A percentile compares a stretch with the other conserved stretches of the same genome.
Conservation (phyloP, 2,888 invertebrate species). For the Drosophila merina region DNA sequence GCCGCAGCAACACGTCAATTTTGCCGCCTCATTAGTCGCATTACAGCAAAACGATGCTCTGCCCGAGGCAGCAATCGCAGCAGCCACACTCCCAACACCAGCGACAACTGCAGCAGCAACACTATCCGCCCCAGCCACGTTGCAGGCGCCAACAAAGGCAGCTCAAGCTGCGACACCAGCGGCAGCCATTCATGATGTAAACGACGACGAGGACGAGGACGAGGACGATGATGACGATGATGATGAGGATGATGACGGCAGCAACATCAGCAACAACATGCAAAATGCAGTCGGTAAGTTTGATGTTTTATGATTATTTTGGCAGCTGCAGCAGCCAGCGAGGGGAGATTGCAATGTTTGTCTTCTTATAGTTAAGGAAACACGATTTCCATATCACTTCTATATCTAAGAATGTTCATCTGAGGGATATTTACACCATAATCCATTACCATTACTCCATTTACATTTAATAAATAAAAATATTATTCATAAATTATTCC, state of each 20-base stretch:
- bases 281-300: slow-evolving; percentile 76
- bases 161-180: slow-evolving; percentile 35
- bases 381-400: no score
- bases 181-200: slow-evolving; percentile 49
- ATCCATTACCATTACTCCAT: no score
- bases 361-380: no score
- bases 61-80: slow-evolving; percentile 62
- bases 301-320: slow-evolving; percentile 51
- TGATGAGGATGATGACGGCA: slow-evolving; percentile 43
- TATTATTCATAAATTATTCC: no score
- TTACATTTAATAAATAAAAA: no score
- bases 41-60: slow-evolving; percentile 75
- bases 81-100: slow-evolving; percentile 52
- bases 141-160: slow-evolving; percentile 65
- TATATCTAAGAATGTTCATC: no score
- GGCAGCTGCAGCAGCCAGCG: slow-evolving; percentile 29
- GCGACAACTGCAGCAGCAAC: slow-evolving; percentile 32
- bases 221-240: slow-evolving; percentile 29
- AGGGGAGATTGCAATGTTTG: slow-evolving; percentile 15
- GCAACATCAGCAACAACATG: slow-evolving; percentile 54
- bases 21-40: slow-evolving; percentile 79
- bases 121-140: slow-evolving; percentile 44
- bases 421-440: no score
- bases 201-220: slow-evolving; percentile 34
- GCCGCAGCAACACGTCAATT: slow-evolving; percentile 68